A percentile compares a stretch with the other conserved stretches of the same genome.
phyloP scores from a whole-genome alignment of 1,140 invertebrate genomes.

The Paracyclopina nana region DNA sequence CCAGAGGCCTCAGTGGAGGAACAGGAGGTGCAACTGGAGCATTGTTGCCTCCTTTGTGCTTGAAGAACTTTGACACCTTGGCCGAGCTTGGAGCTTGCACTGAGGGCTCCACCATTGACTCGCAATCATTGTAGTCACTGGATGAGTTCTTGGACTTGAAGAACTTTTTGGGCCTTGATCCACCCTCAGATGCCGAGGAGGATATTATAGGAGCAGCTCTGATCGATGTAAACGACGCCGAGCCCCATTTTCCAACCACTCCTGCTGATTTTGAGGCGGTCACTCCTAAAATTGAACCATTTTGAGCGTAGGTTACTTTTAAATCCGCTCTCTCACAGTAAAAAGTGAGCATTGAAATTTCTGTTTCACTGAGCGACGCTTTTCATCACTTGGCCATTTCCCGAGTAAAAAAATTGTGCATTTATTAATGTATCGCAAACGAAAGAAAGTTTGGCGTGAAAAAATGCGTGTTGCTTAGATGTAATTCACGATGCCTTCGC shows the following conservation, averaged over 20 bases:
- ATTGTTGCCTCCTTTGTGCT: neutral
- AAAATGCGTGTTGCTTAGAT: neutral
- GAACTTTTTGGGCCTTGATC: slow-evolving; percentile 10
- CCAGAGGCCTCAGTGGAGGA: neutral
- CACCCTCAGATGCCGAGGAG: no score
- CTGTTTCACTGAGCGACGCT: neutral
- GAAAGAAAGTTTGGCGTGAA: neutral
- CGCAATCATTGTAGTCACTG: no score
- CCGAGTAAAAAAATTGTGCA: neutral
- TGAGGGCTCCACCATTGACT: neutral
- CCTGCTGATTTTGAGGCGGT: neutral
- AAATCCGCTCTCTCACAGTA: neutral
- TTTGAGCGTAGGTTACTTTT: neutral
- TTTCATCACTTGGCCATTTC: neutral
- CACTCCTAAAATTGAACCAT: neutral
- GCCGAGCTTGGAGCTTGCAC: neutral
- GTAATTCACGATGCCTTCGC: neutral
- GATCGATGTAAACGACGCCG: neutral
- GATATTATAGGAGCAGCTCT: no score
- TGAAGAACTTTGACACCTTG: neutral
- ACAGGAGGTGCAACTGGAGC: neutral
- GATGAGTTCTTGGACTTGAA: slow-evolving; percentile 14
- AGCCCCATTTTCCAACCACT: neutral
- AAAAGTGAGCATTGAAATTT: neutral
- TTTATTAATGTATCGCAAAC: neutral